phyloP scores from a whole-genome alignment of 64 coral and sea anemone species.

The Catalaphyllia jardinei region DNA sequence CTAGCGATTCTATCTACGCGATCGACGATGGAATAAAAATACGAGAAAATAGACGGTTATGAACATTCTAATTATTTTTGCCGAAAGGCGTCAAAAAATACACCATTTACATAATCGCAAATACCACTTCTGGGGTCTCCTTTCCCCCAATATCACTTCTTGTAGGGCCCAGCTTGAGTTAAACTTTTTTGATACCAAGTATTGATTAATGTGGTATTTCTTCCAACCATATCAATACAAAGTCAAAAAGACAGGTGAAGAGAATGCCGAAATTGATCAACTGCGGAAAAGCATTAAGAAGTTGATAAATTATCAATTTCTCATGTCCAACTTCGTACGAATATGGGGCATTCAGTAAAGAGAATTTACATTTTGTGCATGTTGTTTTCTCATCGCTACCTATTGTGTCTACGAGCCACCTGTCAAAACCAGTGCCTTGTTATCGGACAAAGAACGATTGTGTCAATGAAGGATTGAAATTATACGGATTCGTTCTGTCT shows the following conservation, averaged over 20 bases:
- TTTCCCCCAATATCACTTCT: too few species aligned
- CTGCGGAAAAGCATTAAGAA: neutral
- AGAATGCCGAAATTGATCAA: neutral
- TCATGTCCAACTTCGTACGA: neutral
- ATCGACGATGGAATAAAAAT: too few species aligned
- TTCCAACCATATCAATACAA: neutral
- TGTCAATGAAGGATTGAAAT: neutral
- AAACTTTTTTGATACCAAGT: too few species aligned
- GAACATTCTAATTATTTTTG: too few species aligned
- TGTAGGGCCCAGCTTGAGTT: too few species aligned
- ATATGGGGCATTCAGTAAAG: neutral
- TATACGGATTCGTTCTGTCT: neutral
- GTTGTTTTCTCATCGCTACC: neutral
- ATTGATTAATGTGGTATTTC: too few species aligned
- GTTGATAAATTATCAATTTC: neutral
- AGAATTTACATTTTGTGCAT: neutral
- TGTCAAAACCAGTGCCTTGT: neutral
- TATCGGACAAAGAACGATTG: neutral
- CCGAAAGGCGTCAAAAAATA: too few species aligned
- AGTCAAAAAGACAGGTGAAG: neutral
- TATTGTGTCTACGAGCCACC: neutral
- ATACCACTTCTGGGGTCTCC: too few species aligned
- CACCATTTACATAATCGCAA: too few species aligned
- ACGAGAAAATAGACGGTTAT: too few species aligned
- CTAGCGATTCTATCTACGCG: too few species aligned